Percentiles rank a stretch among this genome's conserved stretches.
These are phyloP conservation scores for Nyctibius grandis DNA, from an alignment of 2,797 vertebrate genomes.

Conservation along the genomic window DNA sequence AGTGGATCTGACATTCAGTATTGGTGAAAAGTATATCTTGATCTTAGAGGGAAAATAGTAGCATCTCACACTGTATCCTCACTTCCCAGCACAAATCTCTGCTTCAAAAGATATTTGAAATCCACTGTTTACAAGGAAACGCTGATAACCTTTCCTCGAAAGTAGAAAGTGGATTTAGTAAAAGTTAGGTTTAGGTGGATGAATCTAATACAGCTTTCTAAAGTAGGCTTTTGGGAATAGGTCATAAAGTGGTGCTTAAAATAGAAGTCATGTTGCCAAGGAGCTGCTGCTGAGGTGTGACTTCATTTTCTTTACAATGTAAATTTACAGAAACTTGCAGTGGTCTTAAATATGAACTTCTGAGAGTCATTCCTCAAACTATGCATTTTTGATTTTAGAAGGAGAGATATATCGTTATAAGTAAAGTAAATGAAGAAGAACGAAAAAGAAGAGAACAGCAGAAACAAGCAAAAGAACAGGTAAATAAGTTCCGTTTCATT, in stretches of 20 bases:
- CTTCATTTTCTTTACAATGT: neutral
- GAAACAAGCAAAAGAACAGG: conserved; percentile 92
- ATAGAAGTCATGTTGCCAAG: neutral
- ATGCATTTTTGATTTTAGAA: conserved; percentile 77
- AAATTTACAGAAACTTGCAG: neutral
- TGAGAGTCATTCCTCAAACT: neutral
- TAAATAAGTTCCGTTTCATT: conserved; percentile 7
- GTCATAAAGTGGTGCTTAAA: neutral
- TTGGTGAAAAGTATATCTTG: neutral
- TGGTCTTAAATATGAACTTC: neutral
- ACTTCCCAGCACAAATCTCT: neutral
- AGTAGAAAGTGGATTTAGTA: neutral
- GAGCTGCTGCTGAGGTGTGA: neutral
- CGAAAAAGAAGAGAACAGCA: conserved; percentile 87
- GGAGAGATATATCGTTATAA: conserved; percentile 90
- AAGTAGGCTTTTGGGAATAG: neutral
- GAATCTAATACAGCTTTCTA: neutral
- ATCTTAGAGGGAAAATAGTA: neutral
- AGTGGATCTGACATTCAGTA: neutral
- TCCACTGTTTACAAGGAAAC: neutral
- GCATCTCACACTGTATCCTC: neutral
- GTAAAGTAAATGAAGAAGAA: conserved; percentile 93
- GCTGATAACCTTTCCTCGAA: neutral
- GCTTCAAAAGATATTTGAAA: neutral
- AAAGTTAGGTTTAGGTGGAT: neutral